These are phyloP conservation scores for Tamias sibiricus DNA, from an alignment of 2,113 vertebrate genomes.

Conservation along the genomic window DNA sequence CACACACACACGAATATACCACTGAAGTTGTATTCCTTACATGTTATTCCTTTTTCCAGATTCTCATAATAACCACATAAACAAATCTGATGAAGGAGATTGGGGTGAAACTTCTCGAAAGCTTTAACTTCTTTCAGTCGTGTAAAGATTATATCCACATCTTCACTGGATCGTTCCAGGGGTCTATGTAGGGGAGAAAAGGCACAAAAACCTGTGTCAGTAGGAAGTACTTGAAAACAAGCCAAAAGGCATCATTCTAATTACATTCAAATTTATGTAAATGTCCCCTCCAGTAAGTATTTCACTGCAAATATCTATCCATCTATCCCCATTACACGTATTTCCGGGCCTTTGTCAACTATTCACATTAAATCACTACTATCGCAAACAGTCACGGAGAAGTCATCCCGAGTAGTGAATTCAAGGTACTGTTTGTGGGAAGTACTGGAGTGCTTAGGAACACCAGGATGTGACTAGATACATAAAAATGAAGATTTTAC, in stretches of 20 bases:
- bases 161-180: slow-evolving; percentile 95
- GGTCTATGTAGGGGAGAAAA: slow-evolving; percentile 87
- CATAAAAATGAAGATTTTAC: background rate
- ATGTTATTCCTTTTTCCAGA: slow-evolving; percentile 96
- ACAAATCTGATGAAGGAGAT: slow-evolving; percentile 97
- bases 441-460: background rate
- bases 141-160: slow-evolving; percentile 97
- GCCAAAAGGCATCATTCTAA: background rate
- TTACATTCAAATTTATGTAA: background rate
- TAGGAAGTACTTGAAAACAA: background rate
- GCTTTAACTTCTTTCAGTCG: slow-evolving; percentile 96
- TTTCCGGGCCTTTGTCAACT: background rate
- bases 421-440: background rate
- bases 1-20: background rate
- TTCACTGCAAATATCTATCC: background rate
- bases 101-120: slow-evolving; percentile 96
- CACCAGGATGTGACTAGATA: background rate
- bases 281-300: background rate
- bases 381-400: background rate
- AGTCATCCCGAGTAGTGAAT: background rate
- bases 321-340: background rate
- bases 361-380: background rate
- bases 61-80: slow-evolving; percentile 97
- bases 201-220: background rate
- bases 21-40: slow-evolving; percentile 87